Conservation (phyloP, 2,888 invertebrate genomes). For the Oxystoma pomonae region DNA sequence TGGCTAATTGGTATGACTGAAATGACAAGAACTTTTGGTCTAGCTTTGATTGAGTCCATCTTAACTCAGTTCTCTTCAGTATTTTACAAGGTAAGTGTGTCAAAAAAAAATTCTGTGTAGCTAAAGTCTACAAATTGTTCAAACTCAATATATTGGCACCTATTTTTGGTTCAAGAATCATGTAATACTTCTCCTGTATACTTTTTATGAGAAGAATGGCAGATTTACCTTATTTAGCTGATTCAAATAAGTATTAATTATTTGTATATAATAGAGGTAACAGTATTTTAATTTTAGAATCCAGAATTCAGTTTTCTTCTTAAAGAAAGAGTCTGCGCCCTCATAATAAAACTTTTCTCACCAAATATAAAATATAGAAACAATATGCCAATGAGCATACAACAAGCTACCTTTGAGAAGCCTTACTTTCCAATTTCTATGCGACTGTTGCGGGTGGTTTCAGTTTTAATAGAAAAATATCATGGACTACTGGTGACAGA, state of each 20-base stretch:
- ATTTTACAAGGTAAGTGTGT: conserved; percentile 67
- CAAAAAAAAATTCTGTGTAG: background rate
- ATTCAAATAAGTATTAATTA: no score
- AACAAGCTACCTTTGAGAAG: conserved; percentile 71
- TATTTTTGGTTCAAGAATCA: no score
- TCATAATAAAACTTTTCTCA: conserved; percentile 97
- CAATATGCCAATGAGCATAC: conserved; percentile 53
- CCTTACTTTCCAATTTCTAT: conserved; percentile 97
- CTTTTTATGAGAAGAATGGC: no score
- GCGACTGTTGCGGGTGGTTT: conserved; percentile 87
- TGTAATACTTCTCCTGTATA: background rate
- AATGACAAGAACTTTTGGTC: conserved; percentile 94
- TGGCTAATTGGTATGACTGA: conserved; percentile 96
- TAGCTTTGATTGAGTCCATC: conserved; percentile 92
- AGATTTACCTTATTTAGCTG: no score
- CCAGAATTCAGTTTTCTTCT: conserved; percentile 90
- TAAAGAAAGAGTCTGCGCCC: conserved; percentile 95
- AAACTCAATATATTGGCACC: background rate
- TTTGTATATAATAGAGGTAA: no score
- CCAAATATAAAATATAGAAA: conserved; percentile 94
- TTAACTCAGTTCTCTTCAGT: conserved; percentile 81
- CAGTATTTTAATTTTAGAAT: conserved; percentile 80
- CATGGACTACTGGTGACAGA: conserved; percentile 91
- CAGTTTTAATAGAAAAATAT: conserved; percentile 89
- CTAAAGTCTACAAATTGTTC: background rate